Percentiles rank a stretch among this genome's conserved stretches.
Evolutionary conservation across 1,140 invertebrate genomes (phyloP).

Genomic region (Laodelphax striatellus): DNA sequence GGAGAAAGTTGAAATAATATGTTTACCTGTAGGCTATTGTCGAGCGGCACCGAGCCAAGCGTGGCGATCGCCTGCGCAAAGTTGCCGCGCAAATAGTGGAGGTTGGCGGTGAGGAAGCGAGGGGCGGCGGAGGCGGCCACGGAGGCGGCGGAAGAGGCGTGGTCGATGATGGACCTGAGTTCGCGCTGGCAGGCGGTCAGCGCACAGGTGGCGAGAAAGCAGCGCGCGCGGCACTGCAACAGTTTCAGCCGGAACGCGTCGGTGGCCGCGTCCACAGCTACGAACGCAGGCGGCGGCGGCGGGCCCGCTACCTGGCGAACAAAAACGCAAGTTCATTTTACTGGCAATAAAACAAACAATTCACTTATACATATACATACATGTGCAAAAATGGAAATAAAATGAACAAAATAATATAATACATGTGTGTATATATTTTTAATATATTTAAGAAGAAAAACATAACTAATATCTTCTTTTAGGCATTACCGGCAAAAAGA

Average conservation of each 20-base stretch:
- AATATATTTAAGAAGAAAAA: too few species aligned
- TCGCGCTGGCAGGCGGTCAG: conserved; percentile 37
- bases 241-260: conserved; percentile 44
- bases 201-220: conserved; percentile 37
- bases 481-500: too few species aligned
- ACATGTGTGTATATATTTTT: too few species aligned
- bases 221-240: conserved; percentile 41
- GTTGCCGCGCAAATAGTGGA: conserved; percentile 57
- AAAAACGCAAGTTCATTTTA: too few species aligned
- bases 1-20: not conserved
- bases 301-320: too few species aligned
- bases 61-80: conserved; percentile 46
- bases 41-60: too few species aligned
- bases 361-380: too few species aligned
- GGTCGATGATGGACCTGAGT: conserved; percentile 29
- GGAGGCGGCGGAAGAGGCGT: conserved; percentile 49
- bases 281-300: not conserved
- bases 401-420: too few species aligned
- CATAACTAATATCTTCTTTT: too few species aligned
- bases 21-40: not conserved
- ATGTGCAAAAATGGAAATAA: too few species aligned
- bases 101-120: conserved; percentile 52
- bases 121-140: conserved; percentile 59
- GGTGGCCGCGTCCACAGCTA: conserved; percentile 29
- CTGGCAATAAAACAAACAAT: too few species aligned